Conservation (phyloP, 2,888 invertebrate genomes). For the Folsomia candida region DNA sequence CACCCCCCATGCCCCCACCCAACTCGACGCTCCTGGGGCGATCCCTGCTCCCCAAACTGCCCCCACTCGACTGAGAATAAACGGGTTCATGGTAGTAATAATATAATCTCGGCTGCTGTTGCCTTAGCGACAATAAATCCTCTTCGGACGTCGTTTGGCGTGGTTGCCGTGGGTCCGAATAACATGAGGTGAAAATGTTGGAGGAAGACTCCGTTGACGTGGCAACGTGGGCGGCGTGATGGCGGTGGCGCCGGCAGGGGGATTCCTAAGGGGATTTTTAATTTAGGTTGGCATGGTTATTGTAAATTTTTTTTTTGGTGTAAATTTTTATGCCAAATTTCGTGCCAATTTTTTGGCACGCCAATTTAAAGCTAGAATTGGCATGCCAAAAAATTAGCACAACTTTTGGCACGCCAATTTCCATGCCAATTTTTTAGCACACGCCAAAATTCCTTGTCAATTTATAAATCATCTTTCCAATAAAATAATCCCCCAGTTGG, state of each 20-base stretch:
- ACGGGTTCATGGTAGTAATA: conserved; percentile 8
- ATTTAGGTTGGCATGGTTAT: too few relatives aligned
- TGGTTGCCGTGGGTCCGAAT: not conserved
- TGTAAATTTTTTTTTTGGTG: not conserved
- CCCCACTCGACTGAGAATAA: not conserved
- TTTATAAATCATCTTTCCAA: not conserved
- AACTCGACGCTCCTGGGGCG: conserved; percentile 22
- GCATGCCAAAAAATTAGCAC: conserved; percentile 1
- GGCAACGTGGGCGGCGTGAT: not conserved
- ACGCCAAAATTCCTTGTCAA: not conserved
- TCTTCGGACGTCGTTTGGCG: not conserved
- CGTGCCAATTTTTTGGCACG: too few relatives aligned
- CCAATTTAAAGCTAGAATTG: not conserved
- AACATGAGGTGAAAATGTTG: not conserved
- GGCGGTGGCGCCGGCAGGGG: not conserved
- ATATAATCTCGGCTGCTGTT: not conserved
- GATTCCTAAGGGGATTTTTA: not conserved
- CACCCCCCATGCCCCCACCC: conserved; percentile 25
- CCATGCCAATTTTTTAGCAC: too few relatives aligned
- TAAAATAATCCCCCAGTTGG: not conserved
- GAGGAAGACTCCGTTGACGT: not conserved
- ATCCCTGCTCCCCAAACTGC: not conserved
- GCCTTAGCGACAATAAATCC: too few relatives aligned
- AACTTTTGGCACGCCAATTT: too few relatives aligned
- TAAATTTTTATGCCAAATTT: not conserved